Percentiles rank a stretch among this genome's conserved stretches.
Evolutionary conservation across 2,888 invertebrate genomes (phyloP).

Genomic region (Meiosimyza decipiens): DNA sequence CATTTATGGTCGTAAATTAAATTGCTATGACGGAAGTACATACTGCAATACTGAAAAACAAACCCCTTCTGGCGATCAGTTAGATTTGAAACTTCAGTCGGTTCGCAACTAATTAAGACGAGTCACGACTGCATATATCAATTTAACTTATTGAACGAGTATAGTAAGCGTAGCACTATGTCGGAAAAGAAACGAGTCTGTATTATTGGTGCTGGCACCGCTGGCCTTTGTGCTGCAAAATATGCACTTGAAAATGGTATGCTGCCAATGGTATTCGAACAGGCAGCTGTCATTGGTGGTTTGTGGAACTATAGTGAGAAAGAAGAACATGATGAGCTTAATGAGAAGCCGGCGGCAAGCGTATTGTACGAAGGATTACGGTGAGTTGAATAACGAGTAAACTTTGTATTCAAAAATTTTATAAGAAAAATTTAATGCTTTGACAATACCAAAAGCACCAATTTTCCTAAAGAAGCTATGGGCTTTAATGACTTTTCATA

Average conservation of each 20-base stretch:
- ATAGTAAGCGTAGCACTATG: conserved; percentile 23
- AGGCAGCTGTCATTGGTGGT: conserved; percentile 81
- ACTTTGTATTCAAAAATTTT: background rate
- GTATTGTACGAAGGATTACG: conserved; percentile 92
- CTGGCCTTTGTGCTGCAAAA: conserved; percentile 83
- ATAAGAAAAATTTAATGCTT: background rate
- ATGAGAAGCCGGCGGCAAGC: conserved; percentile 85
- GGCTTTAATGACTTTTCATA: conserved; percentile 88
- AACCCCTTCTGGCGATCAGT: too few species aligned
- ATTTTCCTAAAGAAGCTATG: conserved; percentile 95
- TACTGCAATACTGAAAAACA: too few species aligned
- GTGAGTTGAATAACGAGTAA: conserved; percentile 68
- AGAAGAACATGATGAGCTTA: conserved; percentile 75
- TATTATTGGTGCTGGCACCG: conserved; percentile 90
- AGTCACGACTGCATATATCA: too few species aligned
- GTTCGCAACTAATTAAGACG: too few species aligned
- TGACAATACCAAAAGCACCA: conserved; percentile 73
- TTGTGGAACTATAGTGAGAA: conserved; percentile 90
- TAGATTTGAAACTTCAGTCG: too few species aligned
- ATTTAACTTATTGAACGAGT: too few species aligned
- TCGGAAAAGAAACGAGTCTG: conserved; percentile 62
- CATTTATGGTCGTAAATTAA: too few species aligned
- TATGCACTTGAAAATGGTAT: conserved; percentile 71
- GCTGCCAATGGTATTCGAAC: conserved; percentile 80
- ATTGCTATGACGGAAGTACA: too few species aligned